Evolutionary conservation across 1,140 invertebrate species (phyloP), one percentile per base, ranked within the genome.

Genomic region (Drosophila rufa): DNA sequence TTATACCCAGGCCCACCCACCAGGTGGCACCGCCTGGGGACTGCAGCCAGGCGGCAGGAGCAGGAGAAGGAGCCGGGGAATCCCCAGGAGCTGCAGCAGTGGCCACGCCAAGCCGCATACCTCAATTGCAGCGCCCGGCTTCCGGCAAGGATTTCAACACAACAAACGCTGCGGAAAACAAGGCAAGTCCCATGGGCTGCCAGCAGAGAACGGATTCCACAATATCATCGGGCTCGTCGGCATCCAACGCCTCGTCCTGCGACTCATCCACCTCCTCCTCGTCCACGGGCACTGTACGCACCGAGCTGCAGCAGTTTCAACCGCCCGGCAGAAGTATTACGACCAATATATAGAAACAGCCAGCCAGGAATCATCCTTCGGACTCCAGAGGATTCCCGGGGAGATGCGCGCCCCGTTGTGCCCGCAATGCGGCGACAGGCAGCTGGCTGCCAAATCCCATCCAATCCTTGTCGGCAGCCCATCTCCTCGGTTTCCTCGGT

Each of bases 231-330:
- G 75, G 61, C n/a, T 85, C 83, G 12, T 82, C 90, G 43, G 67
- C 78, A 36, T 84, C 82, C 58, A 62, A 65, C 17, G 76, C 58
- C 55, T 77, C 79, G n/a, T 71, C 55, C 40, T 66, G 36, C 12
- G 43, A 61, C 30, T 82, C 82, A n/a, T 79, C 69, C 43, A 48
- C 76, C 14, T 84, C 89, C 14, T 92, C 87, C n/a, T 91, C 91
- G 7, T 92, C 92, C 14, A 92, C 92, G 9, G 92, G 86, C 47
- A 92, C 92, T 11, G 92, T 92, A 48, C 92, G 91, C 59, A 92
- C 92, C 27, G 92, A 92, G 59, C 62, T 92, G 76, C 83, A 92
- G 78, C 89, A 92, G 45, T 70, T 71, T 30, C 78, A 79, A 67
- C 75, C 79, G 43, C 65, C 68, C 8, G 64, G 80, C 33, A 71